phyloP scores from a whole-genome alignment of 2,888 invertebrate species.

The Pedicia rivosa region DNA sequence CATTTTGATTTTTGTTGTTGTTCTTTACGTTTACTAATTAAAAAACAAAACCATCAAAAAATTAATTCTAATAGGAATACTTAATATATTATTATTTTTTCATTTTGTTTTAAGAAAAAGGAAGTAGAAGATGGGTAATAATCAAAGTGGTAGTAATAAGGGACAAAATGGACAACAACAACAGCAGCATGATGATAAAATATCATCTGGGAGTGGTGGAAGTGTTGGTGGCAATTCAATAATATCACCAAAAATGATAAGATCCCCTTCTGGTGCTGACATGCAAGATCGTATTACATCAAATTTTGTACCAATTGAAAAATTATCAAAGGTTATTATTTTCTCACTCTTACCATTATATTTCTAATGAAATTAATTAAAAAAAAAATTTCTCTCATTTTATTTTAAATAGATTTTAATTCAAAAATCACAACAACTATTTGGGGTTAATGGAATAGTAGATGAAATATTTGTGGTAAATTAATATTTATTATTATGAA shows the following conservation, averaged over 20 bases:
- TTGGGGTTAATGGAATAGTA: slow-evolving; percentile 54
- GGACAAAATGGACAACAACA: not conserved
- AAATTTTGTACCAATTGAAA: slow-evolving; percentile 57
- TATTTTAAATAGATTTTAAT: slow-evolving; percentile 43
- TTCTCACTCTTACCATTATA: not conserved
- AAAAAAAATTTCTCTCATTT: slow-evolving; percentile 7
- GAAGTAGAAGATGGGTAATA: slow-evolving; percentile 1
- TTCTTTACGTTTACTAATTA: no score
- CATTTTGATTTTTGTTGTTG: no score
- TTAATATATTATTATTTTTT: no score
- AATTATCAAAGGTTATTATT: slow-evolving; percentile 48
- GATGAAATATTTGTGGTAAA: slow-evolving; percentile 32
- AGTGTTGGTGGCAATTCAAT: not conserved
- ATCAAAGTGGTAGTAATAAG: slow-evolving; percentile 1
- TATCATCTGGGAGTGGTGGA: no score
- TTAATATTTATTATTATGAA: not conserved
- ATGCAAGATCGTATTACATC: slow-evolving; percentile 43
- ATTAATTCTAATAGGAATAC: no score
- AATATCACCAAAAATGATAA: slow-evolving; percentile 28
- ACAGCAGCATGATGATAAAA: not conserved
- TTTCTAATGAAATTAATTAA: slow-evolving; percentile 4
- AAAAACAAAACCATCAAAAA: no score
- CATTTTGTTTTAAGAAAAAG: no score
- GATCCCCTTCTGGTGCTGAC: slow-evolving; percentile 50
- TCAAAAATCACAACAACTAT: slow-evolving; percentile 51